A percentile compares a stretch with the other conserved stretches of the same genome.
phyloP scores from a whole-genome alignment of 2,888 invertebrate genomes.

The Folsomia manolachei region DNA sequence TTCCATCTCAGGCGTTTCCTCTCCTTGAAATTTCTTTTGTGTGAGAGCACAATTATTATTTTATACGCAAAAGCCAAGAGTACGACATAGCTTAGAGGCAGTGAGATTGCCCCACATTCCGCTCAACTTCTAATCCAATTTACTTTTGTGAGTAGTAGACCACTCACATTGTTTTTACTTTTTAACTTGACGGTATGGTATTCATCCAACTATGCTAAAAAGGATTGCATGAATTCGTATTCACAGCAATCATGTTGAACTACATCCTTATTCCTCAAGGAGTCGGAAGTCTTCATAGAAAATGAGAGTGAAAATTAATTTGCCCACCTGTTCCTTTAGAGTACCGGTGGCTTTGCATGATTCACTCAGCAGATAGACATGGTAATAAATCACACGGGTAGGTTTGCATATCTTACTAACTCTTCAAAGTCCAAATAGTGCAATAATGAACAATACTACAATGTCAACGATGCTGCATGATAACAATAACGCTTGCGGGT shows the following conservation, averaged over 20 bases:
- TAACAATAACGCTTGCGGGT: background rate
- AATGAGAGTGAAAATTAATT: background rate
- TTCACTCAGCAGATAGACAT: background rate
- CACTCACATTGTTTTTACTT: background rate
- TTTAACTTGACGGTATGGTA: background rate
- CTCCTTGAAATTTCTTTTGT: constrained; percentile 14
- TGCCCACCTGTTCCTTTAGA: background rate
- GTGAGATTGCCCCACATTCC: constrained; percentile 10
- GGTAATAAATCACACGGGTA: background rate
- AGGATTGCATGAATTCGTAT: background rate
- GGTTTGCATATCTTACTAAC: background rate
- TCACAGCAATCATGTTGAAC: background rate
- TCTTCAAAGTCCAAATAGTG: background rate
- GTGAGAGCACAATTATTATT: too few species aligned
- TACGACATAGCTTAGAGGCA: background rate
- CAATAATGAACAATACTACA: too few species aligned
- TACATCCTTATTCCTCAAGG: too few species aligned
- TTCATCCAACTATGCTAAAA: background rate
- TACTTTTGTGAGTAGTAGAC: background rate
- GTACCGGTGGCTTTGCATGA: too few species aligned
- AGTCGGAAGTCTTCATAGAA: background rate
- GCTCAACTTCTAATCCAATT: background rate
- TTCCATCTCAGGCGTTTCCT: constrained; percentile 16
- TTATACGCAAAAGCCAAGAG: background rate
- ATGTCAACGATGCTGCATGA: background rate